Percentiles rank a stretch among this genome's conserved stretches.
Evolutionary conservation across 1,140 invertebrate genomes (phyloP).

Genomic region (Mercenaria mercenaria): DNA sequence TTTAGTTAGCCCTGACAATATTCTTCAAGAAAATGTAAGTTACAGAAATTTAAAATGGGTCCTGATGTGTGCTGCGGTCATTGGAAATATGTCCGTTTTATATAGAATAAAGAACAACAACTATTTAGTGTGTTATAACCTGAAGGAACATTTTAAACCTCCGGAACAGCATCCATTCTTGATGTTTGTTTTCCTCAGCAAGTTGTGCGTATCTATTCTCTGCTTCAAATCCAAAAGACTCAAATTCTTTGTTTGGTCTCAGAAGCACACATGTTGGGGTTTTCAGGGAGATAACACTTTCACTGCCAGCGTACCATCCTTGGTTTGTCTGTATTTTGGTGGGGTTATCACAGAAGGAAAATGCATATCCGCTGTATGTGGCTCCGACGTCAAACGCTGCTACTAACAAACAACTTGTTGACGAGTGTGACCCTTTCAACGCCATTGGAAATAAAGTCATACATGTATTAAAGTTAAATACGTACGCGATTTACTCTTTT

Average conservation of each 20-base stretch:
- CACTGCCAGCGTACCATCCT: neutral
- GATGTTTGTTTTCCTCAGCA: neutral
- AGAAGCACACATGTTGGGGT: constrained; percentile 42
- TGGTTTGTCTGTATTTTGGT: constrained; percentile 28
- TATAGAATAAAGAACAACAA: no score
- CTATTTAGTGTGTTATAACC: no score
- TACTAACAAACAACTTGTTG: neutral
- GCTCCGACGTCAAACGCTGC: constrained; percentile 37
- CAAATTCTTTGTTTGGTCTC: constrained; percentile 27
- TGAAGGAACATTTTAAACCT: constrained; percentile 60
- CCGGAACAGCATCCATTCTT: constrained; percentile 32
- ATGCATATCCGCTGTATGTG: no score
- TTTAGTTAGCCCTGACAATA: no score
- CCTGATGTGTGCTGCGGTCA: no score
- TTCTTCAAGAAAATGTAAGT: no score
- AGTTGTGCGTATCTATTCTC: constrained; percentile 43
- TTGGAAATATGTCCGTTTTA: no score
- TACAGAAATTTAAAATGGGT: no score
- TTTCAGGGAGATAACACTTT: constrained; percentile 1
- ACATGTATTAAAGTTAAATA: no score
- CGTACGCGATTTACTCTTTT: no score
- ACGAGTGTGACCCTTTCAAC: neutral
- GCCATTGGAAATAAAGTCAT: no score
- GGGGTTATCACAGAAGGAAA: constrained; percentile 27
- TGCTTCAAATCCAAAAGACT: constrained; percentile 51